phyloP scores from a whole-genome alignment of 2,797 vertebrate genomes.

The Siniperca undulata region DNA sequence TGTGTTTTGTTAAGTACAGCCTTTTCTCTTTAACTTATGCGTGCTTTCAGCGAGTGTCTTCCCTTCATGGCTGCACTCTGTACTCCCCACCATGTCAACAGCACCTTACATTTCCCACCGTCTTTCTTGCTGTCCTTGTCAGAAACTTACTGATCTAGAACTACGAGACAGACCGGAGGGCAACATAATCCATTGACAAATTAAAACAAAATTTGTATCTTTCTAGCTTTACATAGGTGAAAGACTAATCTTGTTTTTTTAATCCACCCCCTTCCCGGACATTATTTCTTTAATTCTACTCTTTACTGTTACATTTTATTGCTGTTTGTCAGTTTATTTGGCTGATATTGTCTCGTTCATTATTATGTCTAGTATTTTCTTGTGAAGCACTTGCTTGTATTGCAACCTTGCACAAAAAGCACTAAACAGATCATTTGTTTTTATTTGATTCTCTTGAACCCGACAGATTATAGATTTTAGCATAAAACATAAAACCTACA shows the following conservation, averaged over 20 bases:
- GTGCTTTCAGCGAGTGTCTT: background rate
- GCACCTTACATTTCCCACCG: background rate
- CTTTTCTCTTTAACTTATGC: background rate
- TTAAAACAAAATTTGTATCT: background rate
- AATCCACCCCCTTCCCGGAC: background rate
- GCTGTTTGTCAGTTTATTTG: background rate
- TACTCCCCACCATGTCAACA: background rate
- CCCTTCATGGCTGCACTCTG: too few relatives aligned
- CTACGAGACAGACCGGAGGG: background rate
- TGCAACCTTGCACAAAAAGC: too few relatives aligned
- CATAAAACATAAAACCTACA: background rate
- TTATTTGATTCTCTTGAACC: background rate
- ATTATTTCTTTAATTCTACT: background rate
- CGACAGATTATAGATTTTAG: background rate
- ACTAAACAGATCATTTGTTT: background rate
- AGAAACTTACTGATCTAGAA: background rate
- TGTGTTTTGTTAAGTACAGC: background rate
- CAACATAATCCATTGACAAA: background rate
- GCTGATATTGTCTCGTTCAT: background rate
- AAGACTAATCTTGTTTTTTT: background rate
- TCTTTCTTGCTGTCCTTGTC: background rate
- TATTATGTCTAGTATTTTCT: background rate
- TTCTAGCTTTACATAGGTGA: background rate
- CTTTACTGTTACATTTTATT: background rate
- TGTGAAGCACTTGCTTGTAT: background rate